A percentile compares a stretch with the other conserved stretches of the same genome.
Evolutionary conservation across 2,888 invertebrate genomes (phyloP).

Genomic region (Boloria euphrosyne): DNA sequence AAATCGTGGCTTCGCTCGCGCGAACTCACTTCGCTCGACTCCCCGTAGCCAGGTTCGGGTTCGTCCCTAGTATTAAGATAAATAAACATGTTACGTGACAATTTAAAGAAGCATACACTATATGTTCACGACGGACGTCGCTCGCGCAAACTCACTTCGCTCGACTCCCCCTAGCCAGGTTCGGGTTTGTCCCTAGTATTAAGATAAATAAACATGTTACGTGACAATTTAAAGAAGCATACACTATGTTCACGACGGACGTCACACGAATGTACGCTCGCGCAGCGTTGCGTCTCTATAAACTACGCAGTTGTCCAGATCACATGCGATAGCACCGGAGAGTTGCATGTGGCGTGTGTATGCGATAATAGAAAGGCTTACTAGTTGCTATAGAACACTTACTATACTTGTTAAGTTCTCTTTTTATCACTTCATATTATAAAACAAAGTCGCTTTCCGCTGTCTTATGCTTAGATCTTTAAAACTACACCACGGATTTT

Average conservation of each 20-base stretch:
- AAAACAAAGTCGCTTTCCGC: too few relatives aligned
- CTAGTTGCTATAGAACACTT: constrained; percentile 5
- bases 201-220: constrained; percentile 15
- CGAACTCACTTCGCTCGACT: too few relatives aligned
- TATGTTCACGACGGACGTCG: constrained; percentile 25
- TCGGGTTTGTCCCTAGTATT: too few relatives aligned
- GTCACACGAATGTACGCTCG: constrained; percentile 29
- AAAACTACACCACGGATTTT: too few relatives aligned
- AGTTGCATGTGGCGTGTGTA: constrained; percentile 51
- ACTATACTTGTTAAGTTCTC: constrained; percentile 13
- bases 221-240: constrained; percentile 27
- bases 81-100: constrained; percentile 22
- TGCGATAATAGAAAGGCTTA: constrained; percentile 54
- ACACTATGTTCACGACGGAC: constrained; percentile 19
- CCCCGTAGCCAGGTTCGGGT: too few relatives aligned
- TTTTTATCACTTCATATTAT: too few relatives aligned
- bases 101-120: constrained; percentile 24
- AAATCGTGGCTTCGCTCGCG: too few relatives aligned
- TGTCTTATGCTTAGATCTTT: too few relatives aligned
- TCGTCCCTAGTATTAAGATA: constrained; percentile 1
- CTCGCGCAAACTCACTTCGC: too few relatives aligned
- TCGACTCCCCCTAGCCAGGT: too few relatives aligned
- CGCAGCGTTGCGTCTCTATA: constrained; percentile 50
- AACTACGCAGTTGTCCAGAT: constrained; percentile 67
- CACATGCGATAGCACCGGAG: constrained; percentile 51